Evolutionary conservation across 2,888 invertebrate species (phyloP), one percentile per base, ranked within the genome.

Genomic region (Cryptocephalus moraei): DNA sequence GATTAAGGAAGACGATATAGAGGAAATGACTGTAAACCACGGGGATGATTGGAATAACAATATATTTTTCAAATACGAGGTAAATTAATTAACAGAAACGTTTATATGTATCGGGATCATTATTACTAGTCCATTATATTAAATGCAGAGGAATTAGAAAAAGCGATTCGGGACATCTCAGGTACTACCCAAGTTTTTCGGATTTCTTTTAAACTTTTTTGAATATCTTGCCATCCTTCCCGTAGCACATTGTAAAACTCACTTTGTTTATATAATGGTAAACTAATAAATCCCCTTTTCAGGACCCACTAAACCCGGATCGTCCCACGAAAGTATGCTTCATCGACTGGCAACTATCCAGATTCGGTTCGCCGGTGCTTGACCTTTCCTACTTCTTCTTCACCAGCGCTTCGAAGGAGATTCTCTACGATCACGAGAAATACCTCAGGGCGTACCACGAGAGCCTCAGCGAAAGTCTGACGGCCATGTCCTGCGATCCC

Each of bases 41-140:
- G 60, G 57, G 2, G 64, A 64, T 52, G 55, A 58, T 46, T 64
- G 63, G 64, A 58, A 57, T 39, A 60, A 61, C 39, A 64, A 63
- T 44, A 49, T 62, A 47, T 49, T 63, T 46, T 57, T 55, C 39
- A 56, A 53, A 47, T 55, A 56, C 41, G 43, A 54, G 47, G 57
- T 57, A 48, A n/a, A n/a, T n/a, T n/a, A n/a, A n/a, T n/a, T n/a
- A n/a, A n/a, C n/a, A n/a, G n/a, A n/a, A n/a, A n/a, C n/a, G n/a
- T n/a, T n/a, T n/a, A n/a, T n/a, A n/a, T n/a, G n/a, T n/a, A n/a
- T n/a, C n/a, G n/a, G n/a, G n/a, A n/a, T n/a, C n/a, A n/a, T n/a
- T n/a, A n/a, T n/a, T n/a, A n/a, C n/a, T n/a, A n/a, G n/a, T n/a
- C n/a, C n/a, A n/a, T n/a, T n/a, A n/a, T n/a, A n/a, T n/a, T n/a